Evolutionary conservation across 2,113 vertebrate species (phyloP).

Genomic region (Oxyura jamaicensis): DNA sequence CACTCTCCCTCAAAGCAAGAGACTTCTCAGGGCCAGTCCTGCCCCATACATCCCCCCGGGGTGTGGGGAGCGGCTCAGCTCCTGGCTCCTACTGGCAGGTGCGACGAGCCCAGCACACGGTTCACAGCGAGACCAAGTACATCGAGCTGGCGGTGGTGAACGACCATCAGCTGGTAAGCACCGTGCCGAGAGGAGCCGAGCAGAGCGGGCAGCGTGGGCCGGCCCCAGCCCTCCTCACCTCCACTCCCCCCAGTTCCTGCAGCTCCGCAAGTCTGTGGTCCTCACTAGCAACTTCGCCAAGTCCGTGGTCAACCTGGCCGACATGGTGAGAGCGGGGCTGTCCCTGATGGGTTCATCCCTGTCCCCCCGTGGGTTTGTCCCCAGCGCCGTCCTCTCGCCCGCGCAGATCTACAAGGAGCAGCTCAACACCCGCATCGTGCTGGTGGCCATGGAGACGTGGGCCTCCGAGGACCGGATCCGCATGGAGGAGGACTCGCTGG

Average conservation of each 20-base stretch:
- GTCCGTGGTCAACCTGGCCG: constrained; percentile 95
- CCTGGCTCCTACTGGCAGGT: constrained; percentile 51
- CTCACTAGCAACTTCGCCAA: constrained; percentile 96
- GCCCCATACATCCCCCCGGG: background rate
- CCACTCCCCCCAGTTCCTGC: constrained; percentile 81
- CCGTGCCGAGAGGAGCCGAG: fast-evolving
- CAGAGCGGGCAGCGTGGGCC: background rate
- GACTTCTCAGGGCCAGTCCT: background rate
- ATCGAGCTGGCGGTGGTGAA: constrained; percentile 95
- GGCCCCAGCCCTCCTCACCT: background rate
- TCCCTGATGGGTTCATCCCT: too few relatives aligned
- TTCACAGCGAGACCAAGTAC: constrained; percentile 95
- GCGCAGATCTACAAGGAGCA: constrained; percentile 93
- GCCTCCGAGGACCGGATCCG: constrained; percentile 87
- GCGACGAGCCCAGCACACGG: constrained; percentile 86
- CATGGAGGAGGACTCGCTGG: constrained; percentile 84
- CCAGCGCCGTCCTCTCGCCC: background rate
- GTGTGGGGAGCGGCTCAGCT: background rate
- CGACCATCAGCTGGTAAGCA: constrained; percentile 88
- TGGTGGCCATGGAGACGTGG: constrained; percentile 98
- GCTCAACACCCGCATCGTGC: constrained; percentile 94
- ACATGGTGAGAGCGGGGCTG: constrained; percentile 81
- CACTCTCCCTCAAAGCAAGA: too few relatives aligned
- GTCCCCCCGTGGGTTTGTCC: too few relatives aligned
- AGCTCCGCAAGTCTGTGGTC: constrained; percentile 86